Evolutionary conservation across 2,113 vertebrate species (phyloP), one percentile per base, ranked within the genome.

Genomic region (Hydrochoerus hydrochaeris): DNA sequence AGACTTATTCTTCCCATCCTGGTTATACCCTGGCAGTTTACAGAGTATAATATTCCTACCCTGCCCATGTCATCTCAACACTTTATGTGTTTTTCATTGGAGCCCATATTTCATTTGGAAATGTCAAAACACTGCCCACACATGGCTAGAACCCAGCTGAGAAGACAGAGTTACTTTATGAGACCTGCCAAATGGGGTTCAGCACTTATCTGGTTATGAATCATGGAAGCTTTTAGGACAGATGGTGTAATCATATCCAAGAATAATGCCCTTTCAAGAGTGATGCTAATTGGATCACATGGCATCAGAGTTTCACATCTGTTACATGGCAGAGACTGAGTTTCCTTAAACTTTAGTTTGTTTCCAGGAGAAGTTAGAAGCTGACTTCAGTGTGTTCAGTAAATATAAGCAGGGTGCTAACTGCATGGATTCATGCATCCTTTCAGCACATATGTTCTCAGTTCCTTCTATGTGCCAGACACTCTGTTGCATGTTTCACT

Each of bases 91-190:
- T 97, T 96, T 93, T 97, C 86, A 91, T 65, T 49, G 63, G 46
- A 95, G 86, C 75, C 95, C 89, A 38, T 88, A 93, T 97, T 98
- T 98, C 93, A 97, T 95, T 65, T 87, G 84, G 90, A 97, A 97
- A 97, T 97, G 94, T 97, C 97, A 96, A 95, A 97, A 97, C 58
- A 97, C 94, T 93, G 86, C 96, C 96, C 94, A 97, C 96, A 96
- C 93, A 95, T 93, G 94, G 94, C 97, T 67, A 82, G 83, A 88
- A 83, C 92, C 85, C 94, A 97, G 88, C 62, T 0, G 63, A 85
- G 94, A 94, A 95, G 94, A 95, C 20, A 85, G 46, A 97, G 89
- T 84, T 93, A 44, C 92, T 97, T 82, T 77, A 83, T 88, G 88
- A 88, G 95, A 95, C 82, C 90, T 95, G 92, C 97, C 97, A 97